Conservation (phyloP, 1,140 invertebrate species). For the Leptestheria dahalacensis region DNA sequence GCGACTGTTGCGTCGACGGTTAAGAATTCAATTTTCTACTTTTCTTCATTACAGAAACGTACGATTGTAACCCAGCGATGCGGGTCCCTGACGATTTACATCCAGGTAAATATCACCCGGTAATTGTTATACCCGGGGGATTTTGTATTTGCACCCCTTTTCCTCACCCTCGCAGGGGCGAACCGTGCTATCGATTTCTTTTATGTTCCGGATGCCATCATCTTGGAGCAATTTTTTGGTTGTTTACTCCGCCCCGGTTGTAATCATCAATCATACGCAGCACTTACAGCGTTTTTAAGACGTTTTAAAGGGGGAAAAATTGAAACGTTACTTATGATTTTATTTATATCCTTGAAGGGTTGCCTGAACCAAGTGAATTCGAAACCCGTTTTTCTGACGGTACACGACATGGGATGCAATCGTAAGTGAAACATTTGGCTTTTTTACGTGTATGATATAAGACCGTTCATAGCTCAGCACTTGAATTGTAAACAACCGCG, state of each 20-base stretch:
- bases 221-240: background rate
- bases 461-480: no score
- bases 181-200: background rate
- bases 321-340: conserved; percentile 10
- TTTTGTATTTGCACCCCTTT: no score
- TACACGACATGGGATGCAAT: conserved; percentile 79
- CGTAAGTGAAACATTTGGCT: conserved; percentile 44
- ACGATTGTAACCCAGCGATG: background rate
- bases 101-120: no score
- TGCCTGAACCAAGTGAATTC: conserved; percentile 59
- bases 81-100: background rate
- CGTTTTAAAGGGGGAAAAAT: background rate
- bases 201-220: background rate
- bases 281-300: background rate
- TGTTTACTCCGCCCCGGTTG: no score
- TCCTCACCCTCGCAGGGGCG: no score
- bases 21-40: background rate
- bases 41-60: background rate
- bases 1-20: no score
- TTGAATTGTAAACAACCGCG: no score
- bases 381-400: conserved; percentile 65
- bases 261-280: background rate
- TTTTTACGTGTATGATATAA: no score
- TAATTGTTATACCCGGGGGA: no score
- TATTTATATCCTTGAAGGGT: conserved; percentile 40